A percentile compares a stretch with the other conserved stretches of the same genome.
phyloP scores from a whole-genome alignment of 2,888 invertebrate genomes.

The Drosophila bunnanda region DNA sequence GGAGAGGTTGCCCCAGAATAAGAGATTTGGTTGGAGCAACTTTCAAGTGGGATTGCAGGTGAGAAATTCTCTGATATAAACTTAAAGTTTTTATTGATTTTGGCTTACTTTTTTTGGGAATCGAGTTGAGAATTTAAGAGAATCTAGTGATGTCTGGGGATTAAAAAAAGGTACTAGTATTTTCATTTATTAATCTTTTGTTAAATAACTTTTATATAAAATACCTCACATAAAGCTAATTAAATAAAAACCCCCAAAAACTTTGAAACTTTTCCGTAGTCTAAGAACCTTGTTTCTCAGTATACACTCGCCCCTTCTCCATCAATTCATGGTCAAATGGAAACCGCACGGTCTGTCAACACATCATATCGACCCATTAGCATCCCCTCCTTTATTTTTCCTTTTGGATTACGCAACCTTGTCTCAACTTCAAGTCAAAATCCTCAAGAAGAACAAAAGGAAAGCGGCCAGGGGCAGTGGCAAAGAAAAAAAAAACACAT shows the following conservation, averaged over 20 bases:
- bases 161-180: no score
- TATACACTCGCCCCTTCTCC: no score
- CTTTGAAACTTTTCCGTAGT: background rate
- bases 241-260: background rate
- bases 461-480: background rate
- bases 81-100: slow-evolving; percentile 31
- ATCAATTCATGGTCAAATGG: slow-evolving; percentile 4
- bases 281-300: background rate
- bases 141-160: background rate
- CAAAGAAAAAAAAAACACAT: slow-evolving; percentile 30
- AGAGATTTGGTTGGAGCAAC: slow-evolving; percentile 11
- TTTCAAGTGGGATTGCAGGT: slow-evolving; percentile 21
- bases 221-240: background rate
- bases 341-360: slow-evolving; percentile 35
- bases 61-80: slow-evolving; percentile 11
- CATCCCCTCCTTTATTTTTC: background rate
- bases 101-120: slow-evolving; percentile 8
- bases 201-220: background rate
- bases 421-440: slow-evolving; percentile 31
- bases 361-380: slow-evolving; percentile 34
- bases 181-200: no score
- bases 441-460: slow-evolving; percentile 18
- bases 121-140: background rate
- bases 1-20: background rate
- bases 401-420: slow-evolving; percentile 27